These are phyloP conservation scores for Hyperoplus immaculatus DNA, from an alignment of 2,797 vertebrate genomes.

Conservation along the genomic window DNA sequence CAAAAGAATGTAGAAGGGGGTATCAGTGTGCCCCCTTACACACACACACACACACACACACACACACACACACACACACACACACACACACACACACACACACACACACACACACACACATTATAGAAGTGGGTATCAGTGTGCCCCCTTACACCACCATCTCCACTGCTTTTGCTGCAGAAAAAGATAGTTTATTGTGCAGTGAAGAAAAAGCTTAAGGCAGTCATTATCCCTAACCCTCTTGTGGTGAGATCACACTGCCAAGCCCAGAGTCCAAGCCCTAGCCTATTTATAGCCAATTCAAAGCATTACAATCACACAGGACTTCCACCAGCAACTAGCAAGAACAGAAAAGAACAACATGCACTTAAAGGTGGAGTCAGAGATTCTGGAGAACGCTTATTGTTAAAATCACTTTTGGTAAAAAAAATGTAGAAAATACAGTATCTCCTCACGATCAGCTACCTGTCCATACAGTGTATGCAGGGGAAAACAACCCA, in stretches of 20 bases:
- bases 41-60: too few relatives aligned
- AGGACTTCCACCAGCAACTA: conserved; percentile 32
- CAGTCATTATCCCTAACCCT: conserved; percentile 66
- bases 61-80: too few relatives aligned
- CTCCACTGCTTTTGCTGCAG: conserved; percentile 30
- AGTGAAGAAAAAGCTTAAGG: conserved; percentile 53
- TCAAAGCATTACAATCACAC: conserved; percentile 47
- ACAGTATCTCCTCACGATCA: too few relatives aligned
- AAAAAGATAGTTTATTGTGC: conserved; percentile 53
- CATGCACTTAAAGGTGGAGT: neutral
- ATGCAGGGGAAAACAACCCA: too few relatives aligned
- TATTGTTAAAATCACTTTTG: too few relatives aligned
- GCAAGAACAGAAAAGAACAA: conserved; percentile 9
- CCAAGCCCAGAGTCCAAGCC: conserved; percentile 49
- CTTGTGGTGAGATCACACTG: conserved; percentile 58
- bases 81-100: too few relatives aligned
- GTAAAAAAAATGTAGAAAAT: too few relatives aligned
- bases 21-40: too few relatives aligned
- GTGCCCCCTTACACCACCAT: conserved; percentile 36
- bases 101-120: too few relatives aligned
- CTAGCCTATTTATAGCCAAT: conserved; percentile 54
- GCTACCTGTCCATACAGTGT: too few relatives aligned
- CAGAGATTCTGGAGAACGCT: too few relatives aligned
- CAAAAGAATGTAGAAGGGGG: conserved; percentile 28
- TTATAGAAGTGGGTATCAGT: conserved; percentile 39